Conservation (phyloP, 2,113 vertebrate species). For the Chaenogobius annularis region DNA sequence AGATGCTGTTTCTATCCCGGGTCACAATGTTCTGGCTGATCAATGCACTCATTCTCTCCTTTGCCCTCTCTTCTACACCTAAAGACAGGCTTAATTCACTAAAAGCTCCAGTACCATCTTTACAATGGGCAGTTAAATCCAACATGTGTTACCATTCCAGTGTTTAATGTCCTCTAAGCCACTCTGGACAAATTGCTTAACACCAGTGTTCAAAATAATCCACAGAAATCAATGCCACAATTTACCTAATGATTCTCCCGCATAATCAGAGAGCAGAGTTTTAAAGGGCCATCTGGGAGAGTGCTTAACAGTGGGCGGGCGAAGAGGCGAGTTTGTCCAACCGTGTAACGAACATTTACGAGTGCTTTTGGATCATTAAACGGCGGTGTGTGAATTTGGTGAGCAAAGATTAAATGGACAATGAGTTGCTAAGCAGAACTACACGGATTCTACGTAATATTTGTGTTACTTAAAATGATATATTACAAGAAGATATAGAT, state of each 20-base stretch:
- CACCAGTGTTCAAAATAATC: neutral
- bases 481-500: too few relatives aligned
- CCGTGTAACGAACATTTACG: neutral
- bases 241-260: slow-evolving; percentile 1
- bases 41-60: slow-evolving; percentile 17
- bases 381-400: neutral
- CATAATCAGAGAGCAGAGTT: neutral
- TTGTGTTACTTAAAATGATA: too few relatives aligned
- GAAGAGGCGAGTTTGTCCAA: neutral
- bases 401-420: too few relatives aligned
- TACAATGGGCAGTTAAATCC: slow-evolving; percentile 1
- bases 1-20: too few relatives aligned
- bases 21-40: neutral
- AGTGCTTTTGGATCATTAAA: neutral
- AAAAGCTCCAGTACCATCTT: slow-evolving; percentile 13
- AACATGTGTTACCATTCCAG: slow-evolving; percentile 3
- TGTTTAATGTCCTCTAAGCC: slow-evolving; percentile 1
- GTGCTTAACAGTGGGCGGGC: neutral
- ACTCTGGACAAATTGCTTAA: slow-evolving; percentile 9
- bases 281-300: slow-evolving; percentile 4
- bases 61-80: slow-evolving; percentile 26
- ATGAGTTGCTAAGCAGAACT: too few relatives aligned
- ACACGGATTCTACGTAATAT: too few relatives aligned
- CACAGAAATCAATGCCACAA: neutral
- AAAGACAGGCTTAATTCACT: slow-evolving; percentile 19